Percentiles rank a stretch among this genome's conserved stretches.
Conservation (phyloP, 2,113 vertebrate genomes). For the Pollimyrus isidori region DNA sequence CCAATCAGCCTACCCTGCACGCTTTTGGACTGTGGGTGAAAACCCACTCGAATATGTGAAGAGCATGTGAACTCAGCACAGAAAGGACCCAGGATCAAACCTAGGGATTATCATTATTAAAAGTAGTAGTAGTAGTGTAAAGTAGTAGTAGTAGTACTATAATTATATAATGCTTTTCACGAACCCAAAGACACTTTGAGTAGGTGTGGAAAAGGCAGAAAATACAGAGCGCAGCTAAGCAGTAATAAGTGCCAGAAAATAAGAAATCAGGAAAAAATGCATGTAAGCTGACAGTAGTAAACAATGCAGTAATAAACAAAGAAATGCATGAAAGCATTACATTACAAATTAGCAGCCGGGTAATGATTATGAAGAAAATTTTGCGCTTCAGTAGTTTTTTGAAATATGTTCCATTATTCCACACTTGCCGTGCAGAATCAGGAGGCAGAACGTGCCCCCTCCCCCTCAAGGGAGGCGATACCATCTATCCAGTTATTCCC, state of each 20-base stretch:
- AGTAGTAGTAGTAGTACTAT: not conserved
- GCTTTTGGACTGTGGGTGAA: no score
- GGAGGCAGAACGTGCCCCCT: not conserved
- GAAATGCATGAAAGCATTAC: not conserved
- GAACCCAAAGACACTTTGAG: not conserved
- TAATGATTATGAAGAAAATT: not conserved
- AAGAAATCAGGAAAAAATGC: not conserved
- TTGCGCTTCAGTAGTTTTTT: not conserved
- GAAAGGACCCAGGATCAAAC: no score
- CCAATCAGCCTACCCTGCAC: no score
- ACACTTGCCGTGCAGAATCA: not conserved
- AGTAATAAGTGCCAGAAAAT: not conserved
- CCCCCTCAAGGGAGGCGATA: constrained; percentile 15
- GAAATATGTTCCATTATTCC: not conserved
- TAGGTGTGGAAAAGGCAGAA: not conserved
- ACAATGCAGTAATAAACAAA: not conserved
- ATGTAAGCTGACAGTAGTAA: not conserved
- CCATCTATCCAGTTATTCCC: constrained; percentile 38
- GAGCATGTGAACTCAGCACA: no score
- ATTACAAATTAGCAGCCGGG: not conserved
- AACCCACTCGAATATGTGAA: no score
- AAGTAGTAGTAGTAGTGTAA: no score
- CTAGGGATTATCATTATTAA: no score
- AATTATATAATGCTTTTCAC: not conserved
- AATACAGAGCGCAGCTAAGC: not conserved